Conservation (phyloP, 2,888 invertebrate species). For the Trissonchulus sp. region DNA sequence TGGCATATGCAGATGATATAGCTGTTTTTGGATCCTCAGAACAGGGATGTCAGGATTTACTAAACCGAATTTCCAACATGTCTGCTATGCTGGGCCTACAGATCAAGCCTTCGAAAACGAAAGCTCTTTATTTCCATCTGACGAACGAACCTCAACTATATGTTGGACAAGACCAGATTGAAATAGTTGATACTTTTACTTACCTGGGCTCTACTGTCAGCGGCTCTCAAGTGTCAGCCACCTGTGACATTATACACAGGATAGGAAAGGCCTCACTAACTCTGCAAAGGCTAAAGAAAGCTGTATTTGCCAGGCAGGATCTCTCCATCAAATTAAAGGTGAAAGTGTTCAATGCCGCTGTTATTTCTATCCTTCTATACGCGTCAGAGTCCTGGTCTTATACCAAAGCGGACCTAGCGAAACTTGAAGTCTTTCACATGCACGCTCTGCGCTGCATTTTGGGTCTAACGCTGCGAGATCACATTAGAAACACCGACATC, state of each 20-base stretch:
- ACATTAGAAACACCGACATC: no score
- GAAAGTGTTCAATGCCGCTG: constrained; percentile 9
- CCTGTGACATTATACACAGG: not conserved
- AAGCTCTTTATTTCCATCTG: no score
- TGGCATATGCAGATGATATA: constrained; percentile 14
- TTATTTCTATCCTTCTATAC: not conserved
- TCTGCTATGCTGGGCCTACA: not conserved
- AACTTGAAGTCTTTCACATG: no score
- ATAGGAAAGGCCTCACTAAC: not conserved
- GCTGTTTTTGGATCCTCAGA: not conserved
- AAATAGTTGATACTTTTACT: no score
- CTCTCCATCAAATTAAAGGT: not conserved
- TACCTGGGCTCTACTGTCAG: no score
- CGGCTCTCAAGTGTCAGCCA: no score
- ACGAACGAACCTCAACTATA: no score
- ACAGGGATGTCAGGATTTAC: not conserved
- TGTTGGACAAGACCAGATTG: no score
- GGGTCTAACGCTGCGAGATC: no score
- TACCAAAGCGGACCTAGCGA: no score
- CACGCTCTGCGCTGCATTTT: no score
- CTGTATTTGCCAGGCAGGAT: not conserved
- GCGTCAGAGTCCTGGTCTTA: constrained; percentile 9
- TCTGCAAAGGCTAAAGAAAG: not conserved
- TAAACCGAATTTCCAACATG: not conserved
- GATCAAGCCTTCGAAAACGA: not conserved